phyloP scores from a whole-genome alignment of 2,888 invertebrate species.

The Drosophila picticornis region DNA sequence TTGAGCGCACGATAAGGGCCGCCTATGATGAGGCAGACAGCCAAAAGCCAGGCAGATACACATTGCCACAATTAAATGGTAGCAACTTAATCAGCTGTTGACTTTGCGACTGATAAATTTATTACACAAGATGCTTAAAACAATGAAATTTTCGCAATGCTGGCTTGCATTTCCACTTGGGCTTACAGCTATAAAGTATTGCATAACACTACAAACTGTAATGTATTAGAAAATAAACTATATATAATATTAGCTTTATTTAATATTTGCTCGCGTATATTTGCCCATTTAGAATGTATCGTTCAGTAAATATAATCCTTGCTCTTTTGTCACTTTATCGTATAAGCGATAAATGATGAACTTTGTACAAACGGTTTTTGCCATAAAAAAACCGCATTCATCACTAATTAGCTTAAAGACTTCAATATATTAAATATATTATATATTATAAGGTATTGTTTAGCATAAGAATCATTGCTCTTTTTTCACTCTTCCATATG shows the following conservation, averaged over 20 bases:
- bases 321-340: background rate
- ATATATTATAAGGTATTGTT: background rate
- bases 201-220: background rate
- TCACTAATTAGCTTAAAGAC: background rate
- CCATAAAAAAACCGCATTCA: background rate
- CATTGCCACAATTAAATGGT: slow-evolving; percentile 21
- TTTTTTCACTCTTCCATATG: background rate
- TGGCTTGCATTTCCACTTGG: background rate
- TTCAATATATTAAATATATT: background rate
- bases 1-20: slow-evolving; percentile 69
- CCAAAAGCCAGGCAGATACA: slow-evolving; percentile 21
- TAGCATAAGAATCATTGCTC: background rate
- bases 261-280: no score
- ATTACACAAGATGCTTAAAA: slow-evolving; percentile 11
- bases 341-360: background rate
- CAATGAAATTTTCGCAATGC: slow-evolving; percentile 1
- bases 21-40: slow-evolving; percentile 8
- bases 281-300: background rate
- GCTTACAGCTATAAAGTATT: background rate
- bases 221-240: background rate
- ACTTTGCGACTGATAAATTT: slow-evolving; percentile 24
- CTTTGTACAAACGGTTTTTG: background rate
- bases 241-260: background rate
- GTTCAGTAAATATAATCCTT: background rate
- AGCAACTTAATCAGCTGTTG: slow-evolving; percentile 35